A percentile compares a stretch with the other conserved stretches of the same genome.
Evolutionary conservation across 2,797 vertebrate species (phyloP).

Genomic region (Acanthurus lineatus): DNA sequence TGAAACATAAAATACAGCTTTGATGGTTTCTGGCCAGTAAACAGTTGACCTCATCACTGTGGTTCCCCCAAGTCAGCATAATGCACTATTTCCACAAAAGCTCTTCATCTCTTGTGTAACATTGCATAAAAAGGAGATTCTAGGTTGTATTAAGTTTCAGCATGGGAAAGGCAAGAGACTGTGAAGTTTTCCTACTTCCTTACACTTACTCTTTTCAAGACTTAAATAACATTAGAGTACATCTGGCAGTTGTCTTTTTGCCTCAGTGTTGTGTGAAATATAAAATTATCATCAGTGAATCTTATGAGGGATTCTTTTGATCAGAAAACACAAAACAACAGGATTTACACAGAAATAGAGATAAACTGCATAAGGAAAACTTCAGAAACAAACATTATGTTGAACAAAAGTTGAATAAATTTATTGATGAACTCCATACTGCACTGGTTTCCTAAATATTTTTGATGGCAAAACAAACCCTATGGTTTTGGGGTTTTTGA

Average conservation of each 20-base stretch:
- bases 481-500: too few species aligned
- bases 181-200: constrained; percentile 13
- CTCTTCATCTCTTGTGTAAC: constrained; percentile 43
- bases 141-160: constrained; percentile 16
- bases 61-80: constrained; percentile 3
- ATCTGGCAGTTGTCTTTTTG: neutral
- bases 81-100: constrained; percentile 50
- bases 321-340: neutral
- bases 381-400: neutral
- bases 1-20: constrained; percentile 5
- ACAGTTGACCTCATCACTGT: constrained; percentile 12
- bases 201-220: neutral
- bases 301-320: neutral
- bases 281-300: neutral
- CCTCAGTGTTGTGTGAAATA: neutral
- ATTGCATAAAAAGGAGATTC: constrained; percentile 37
- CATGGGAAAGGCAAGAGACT: constrained; percentile 1
- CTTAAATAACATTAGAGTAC: neutral
- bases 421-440: neutral
- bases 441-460: neutral
- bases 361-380: neutral
- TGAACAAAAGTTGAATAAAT: neutral
- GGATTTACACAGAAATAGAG: neutral
- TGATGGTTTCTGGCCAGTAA: constrained; percentile 1
- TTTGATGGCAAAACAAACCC: neutral